Percentiles rank a stretch among this genome's conserved stretches.
These are phyloP conservation scores for Menura novaehollandiae DNA, from an alignment of 2,113 vertebrate genomes.

Conservation along the genomic window DNA sequence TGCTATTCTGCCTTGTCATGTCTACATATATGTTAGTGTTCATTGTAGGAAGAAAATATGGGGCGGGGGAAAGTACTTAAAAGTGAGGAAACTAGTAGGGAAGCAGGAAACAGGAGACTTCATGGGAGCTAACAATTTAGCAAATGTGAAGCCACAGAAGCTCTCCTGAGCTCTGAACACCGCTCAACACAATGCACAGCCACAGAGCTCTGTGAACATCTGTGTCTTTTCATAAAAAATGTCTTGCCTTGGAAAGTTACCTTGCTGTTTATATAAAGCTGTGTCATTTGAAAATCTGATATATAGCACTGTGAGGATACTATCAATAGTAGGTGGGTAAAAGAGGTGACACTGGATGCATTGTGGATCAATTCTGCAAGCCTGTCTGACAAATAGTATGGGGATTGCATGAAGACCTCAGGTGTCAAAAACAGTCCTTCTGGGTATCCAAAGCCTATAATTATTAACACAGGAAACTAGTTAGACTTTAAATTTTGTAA, in stretches of 20 bases:
- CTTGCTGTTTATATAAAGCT: neutral
- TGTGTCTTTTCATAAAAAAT: neutral
- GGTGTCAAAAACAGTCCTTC: neutral
- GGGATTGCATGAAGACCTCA: neutral
- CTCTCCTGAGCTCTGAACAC: neutral
- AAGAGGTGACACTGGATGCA: neutral
- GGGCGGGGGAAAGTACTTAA: neutral
- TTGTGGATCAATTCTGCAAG: neutral
- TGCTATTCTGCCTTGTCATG: neutral
- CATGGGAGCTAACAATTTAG: neutral
- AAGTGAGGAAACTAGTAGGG: neutral
- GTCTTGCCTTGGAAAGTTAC: neutral
- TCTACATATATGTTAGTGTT: neutral
- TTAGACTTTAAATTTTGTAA: neutral
- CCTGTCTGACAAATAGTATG: neutral
- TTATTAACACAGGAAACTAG: neutral
- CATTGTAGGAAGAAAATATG: neutral
- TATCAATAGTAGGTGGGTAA: neutral
- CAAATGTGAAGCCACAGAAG: neutral
- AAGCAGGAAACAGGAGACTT: neutral
- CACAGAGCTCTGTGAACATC: neutral
- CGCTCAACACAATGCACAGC: rapidly evolving
- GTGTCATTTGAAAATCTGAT: neutral
- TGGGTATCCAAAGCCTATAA: neutral
- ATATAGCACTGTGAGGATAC: neutral